Evolutionary conservation across 2,888 invertebrate genomes (phyloP), one percentile per base, ranked within the genome.

Genomic region (Eretmocerus hayati): DNA sequence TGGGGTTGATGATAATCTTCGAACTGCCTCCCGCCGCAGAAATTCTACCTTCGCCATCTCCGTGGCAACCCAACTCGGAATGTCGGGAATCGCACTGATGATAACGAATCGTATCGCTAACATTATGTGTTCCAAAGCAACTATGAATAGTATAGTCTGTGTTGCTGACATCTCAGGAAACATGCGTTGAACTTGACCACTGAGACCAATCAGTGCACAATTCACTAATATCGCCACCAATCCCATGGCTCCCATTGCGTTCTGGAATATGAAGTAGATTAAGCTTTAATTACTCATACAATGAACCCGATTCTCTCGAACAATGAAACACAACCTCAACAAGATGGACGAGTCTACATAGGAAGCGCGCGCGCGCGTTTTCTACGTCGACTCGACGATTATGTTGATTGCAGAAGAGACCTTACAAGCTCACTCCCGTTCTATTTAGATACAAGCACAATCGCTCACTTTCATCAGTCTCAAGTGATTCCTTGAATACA

Each of bases 41-140:
- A 90, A 94, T 74, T 96, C 96, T 2, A 90, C 86, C 60, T 92
- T 90, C 1, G 95, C 95, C 81, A 92, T 92, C 75, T 95, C 93
- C 0, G 91, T 89, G 4, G 90, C 90, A 46, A 96, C 80, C 92
- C 94, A 94, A 43, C 80, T 83, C 1, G 96, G 96, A 42, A 93
- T 81, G 72, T 94, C 92, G 0, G 96, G 95, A 55, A 97, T 89
- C 0, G 90, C 86, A 69, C 90, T 83, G 4, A 90, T 88, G 36
- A 96, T 80, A 3, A 87, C 81, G 59, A 92, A 80, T 54, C 93
- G 85, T 59, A 90, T 77, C 8, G 85, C 84, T 52, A 96, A 74
- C 74, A 96, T 87, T 13, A 92, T 81, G 67, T 96, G 96, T 86
- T 94, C 93, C 20, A 94, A 73, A 5, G 89, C 85, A 15, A 94